A percentile compares a stretch with the other conserved stretches of the same genome.
phyloP scores from a whole-genome alignment of 1,140 invertebrate species.

The Cotesia vestalis region DNA sequence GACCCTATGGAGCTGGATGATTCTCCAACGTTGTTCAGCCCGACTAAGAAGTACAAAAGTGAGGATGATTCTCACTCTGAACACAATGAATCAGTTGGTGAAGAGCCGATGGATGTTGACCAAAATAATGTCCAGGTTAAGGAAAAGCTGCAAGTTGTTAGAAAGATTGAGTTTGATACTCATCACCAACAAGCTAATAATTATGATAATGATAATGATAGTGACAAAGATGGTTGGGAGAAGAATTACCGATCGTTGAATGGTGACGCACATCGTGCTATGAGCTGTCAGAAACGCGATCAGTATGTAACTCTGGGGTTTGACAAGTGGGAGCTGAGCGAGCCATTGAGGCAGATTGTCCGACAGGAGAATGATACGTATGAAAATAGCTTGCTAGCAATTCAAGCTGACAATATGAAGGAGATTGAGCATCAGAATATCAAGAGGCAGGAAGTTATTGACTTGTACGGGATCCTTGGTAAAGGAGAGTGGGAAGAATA shows the following conservation, averaged over 20 bases:
- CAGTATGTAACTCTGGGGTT: slow-evolving; percentile 60
- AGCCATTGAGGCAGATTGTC: slow-evolving; percentile 55
- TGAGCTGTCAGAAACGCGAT: slow-evolving; percentile 59
- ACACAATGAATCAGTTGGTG: neutral
- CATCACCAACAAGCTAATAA: neutral
- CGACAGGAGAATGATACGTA: slow-evolving; percentile 59
- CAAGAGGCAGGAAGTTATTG: slow-evolving; percentile 58
- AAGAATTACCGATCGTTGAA: slow-evolving; percentile 55
- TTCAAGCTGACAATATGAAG: slow-evolving; percentile 63
- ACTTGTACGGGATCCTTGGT: slow-evolving; percentile 56
- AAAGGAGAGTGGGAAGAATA: slow-evolving; percentile 48
- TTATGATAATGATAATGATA: too few relatives aligned
- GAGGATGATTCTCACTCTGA: slow-evolving; percentile 30
- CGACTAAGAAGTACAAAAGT: slow-evolving; percentile 20
- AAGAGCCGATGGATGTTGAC: neutral
- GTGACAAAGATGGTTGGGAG: slow-evolving; percentile 38
- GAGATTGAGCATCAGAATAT: slow-evolving; percentile 65
- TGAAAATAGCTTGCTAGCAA: slow-evolving; percentile 57
- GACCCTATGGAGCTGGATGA: slow-evolving; percentile 20
- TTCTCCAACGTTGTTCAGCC: slow-evolving; percentile 11
- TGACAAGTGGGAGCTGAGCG: slow-evolving; percentile 57
- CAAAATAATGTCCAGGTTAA: neutral
- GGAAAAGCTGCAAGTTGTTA: neutral
- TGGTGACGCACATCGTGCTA: slow-evolving; percentile 58
- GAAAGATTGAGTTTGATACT: neutral